Conservation (phyloP, 2,797 vertebrate species). For the Rhinophrynus dorsalis region DNA sequence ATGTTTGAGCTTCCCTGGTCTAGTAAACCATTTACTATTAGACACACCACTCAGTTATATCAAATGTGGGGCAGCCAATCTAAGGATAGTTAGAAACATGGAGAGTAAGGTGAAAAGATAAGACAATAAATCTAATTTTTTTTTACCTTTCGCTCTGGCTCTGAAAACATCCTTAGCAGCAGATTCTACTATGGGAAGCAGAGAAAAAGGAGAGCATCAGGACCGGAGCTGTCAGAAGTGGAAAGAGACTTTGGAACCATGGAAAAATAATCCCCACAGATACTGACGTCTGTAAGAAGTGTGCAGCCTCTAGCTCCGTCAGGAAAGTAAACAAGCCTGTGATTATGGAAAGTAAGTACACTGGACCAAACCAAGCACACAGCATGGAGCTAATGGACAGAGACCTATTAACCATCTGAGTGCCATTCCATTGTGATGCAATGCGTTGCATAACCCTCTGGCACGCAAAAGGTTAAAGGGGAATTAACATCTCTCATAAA, state of each 20-base stretch:
- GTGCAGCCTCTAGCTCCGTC: constrained; percentile 34
- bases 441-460: too few species aligned
- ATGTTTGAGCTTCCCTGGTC: too few species aligned
- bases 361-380: constrained; percentile 42
- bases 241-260: constrained; percentile 40
- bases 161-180: constrained; percentile 32
- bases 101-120: too few species aligned
- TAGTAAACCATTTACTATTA: too few species aligned
- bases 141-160: constrained; percentile 44
- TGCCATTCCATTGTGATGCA: too few species aligned
- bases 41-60: too few species aligned
- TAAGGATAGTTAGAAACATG: too few species aligned
- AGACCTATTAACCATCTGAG: constrained; percentile 1
- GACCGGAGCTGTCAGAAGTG: constrained; percentile 21
- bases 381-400: constrained; percentile 10
- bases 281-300: constrained; percentile 47
- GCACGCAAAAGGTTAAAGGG: too few species aligned
- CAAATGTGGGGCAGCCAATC: too few species aligned
- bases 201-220: constrained; percentile 30
- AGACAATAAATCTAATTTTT: neutral
- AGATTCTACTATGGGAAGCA: neutral
- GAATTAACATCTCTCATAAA: too few species aligned
- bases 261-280: constrained; percentile 38
- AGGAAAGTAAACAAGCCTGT: constrained; percentile 45
- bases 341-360: constrained; percentile 48